phyloP scores from a whole-genome alignment of 2,797 vertebrate genomes.

The Rhinella marina region DNA sequence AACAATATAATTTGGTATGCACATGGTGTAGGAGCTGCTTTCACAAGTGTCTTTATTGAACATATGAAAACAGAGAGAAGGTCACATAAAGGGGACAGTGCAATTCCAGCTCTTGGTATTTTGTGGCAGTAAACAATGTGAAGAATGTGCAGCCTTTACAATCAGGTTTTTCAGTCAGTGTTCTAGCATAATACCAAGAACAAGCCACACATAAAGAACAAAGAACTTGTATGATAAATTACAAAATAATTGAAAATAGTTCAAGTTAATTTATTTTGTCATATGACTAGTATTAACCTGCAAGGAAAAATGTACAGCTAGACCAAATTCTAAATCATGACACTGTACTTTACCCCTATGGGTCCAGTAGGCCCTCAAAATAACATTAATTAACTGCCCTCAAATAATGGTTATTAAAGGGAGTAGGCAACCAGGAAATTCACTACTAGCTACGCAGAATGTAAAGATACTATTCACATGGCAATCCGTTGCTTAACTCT shows the following conservation, averaged over 20 bases:
- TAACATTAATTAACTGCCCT: too few relatives aligned
- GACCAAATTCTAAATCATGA: neutral
- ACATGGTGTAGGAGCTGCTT: constrained; percentile 41
- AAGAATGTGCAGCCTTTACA: constrained; percentile 41
- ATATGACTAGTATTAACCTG: neutral
- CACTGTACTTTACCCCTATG: neutral
- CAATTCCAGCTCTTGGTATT: constrained; percentile 32
- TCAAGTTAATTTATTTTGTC: neutral
- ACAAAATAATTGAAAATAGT: neutral
- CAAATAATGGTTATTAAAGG: too few relatives aligned
- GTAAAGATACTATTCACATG: too few relatives aligned
- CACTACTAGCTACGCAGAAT: too few relatives aligned
- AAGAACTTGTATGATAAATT: neutral
- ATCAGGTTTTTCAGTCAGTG: constrained; percentile 13
- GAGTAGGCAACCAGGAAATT: too few relatives aligned
- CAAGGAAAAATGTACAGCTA: neutral
- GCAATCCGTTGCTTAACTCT: too few relatives aligned
- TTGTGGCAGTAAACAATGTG: constrained; percentile 42
- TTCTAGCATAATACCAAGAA: neutral
- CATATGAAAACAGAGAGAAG: constrained; percentile 54
- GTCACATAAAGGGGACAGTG: constrained; percentile 48
- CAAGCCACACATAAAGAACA: neutral
- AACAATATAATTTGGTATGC: constrained; percentile 53
- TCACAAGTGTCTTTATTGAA: constrained; percentile 47
- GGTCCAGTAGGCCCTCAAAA: too few relatives aligned